These are phyloP conservation scores for Entomobrya multifasciata DNA, from an alignment of 2,888 invertebrate genomes.

Conservation along the genomic window DNA sequence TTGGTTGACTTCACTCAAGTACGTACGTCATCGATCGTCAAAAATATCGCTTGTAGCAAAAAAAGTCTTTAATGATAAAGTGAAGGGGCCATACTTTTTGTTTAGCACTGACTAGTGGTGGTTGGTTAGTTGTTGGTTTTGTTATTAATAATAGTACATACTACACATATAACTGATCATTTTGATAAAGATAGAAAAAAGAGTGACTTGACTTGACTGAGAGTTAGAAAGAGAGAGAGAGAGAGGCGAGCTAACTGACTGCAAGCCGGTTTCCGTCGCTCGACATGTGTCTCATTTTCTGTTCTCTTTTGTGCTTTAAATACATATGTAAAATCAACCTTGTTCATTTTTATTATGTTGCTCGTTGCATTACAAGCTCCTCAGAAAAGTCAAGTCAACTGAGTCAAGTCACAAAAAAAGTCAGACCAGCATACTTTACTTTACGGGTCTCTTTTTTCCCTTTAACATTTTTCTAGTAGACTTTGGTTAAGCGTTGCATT, in stretches of 20 bases:
- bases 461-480: constrained; percentile 72
- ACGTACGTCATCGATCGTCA: constrained; percentile 62
- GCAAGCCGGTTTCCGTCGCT: constrained; percentile 75
- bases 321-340: constrained; percentile 72
- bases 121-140: constrained; percentile 34
- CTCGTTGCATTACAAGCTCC: no score
- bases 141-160: constrained; percentile 61
- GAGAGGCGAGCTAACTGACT: constrained; percentile 22
- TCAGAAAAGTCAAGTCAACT: no score
- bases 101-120: constrained; percentile 37
- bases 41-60: neutral
- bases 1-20: constrained; percentile 66
- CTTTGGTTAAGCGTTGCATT: constrained; percentile 34
- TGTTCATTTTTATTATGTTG: constrained; percentile 69
- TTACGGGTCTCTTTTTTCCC: constrained; percentile 73
- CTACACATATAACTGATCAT: no score
- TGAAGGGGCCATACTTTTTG: constrained; percentile 68
- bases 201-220: no score
- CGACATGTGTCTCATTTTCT: constrained; percentile 73
- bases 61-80: constrained; percentile 49
- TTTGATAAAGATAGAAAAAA: constrained; percentile 3
- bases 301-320: constrained; percentile 68
- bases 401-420: neutral
- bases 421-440: constrained; percentile 13
- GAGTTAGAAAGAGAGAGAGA: constrained; percentile 29